These are phyloP conservation scores for Drosophila miranda DNA, from an alignment of 1,140 invertebrate genomes.

Conservation along the genomic window DNA sequence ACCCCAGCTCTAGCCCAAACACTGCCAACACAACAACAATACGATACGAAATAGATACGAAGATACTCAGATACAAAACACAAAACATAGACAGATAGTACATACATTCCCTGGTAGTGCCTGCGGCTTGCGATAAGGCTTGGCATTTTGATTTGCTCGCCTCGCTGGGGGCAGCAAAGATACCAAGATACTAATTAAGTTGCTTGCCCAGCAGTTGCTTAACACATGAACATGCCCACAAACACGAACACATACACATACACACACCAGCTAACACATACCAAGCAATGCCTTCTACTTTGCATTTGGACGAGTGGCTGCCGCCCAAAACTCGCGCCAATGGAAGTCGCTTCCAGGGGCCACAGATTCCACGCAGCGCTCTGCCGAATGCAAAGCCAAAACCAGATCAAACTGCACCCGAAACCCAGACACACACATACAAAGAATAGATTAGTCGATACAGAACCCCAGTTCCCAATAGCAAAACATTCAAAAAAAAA, in stretches of 20 bases:
- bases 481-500: conserved; percentile 24
- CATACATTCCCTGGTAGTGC: conserved; percentile 40
- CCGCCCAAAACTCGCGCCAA: neutral
- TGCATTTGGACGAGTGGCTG: conserved; percentile 57
- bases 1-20: conserved; percentile 16
- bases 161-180: conserved; percentile 31
- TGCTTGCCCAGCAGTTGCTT: conserved; percentile 37
- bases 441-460: conserved; percentile 27
- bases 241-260: conserved; percentile 22
- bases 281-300: conserved; percentile 34
- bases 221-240: conserved; percentile 27
- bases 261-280: conserved; percentile 4
- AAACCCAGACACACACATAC: conserved; percentile 29
- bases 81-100: conserved; percentile 1
- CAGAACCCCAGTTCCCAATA: conserved; percentile 28
- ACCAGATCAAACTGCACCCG: conserved; percentile 32
- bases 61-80: conserved; percentile 13
- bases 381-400: conserved; percentile 60
- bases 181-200: conserved; percentile 19
- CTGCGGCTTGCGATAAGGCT: conserved; percentile 57
- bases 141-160: conserved; percentile 66
- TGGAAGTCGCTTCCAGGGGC: neutral
- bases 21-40: conserved; percentile 6
- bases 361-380: conserved; percentile 18
- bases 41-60: neutral